Evolutionary conservation across 2,797 vertebrate species (phyloP), one percentile per base, ranked within the genome.

Genomic region (Gambelia wislizenii): DNA sequence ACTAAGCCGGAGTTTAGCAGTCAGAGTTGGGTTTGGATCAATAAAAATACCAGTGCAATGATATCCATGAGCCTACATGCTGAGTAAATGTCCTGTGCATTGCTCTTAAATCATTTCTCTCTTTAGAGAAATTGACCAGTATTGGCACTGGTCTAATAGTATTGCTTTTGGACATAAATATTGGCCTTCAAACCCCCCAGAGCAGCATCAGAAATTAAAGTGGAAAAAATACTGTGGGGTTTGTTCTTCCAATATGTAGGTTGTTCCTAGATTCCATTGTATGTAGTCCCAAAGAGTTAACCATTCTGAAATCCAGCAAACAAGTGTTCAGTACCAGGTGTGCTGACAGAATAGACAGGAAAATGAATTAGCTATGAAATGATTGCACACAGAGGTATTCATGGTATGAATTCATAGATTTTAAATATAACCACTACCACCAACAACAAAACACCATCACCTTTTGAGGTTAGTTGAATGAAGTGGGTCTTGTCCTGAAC

Each of bases 331-430:
- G 89, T 30, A 47, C 7, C 33, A 20, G 82, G 69, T 72, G 70
- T 85, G 1, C 6, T 87, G 84, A 52, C 61, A 89, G 85, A 76
- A 47, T 33, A 36, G 86, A 83, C 86, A 72, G 72, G 67, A 91
- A 92, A 91, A 84, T 85, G 39, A 39, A 83, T 49, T 83, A 16
- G 77, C 91, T n/a, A 67, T 80, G 84, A 90, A 88, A 91, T 91
- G 0, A 77, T 93, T 88, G 92, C 72, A 54, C 30, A 14, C 47
- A 18, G 77, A 81, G 36, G 74, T 79, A 30, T 14, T 2, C 39
- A 84, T 81, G 81, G 87, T 85, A 84, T 1, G 86, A 80, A 91
- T 61, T 91, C 30, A 10, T 6, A 80, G 64, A 59, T 84, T 89
- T 89, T n/a, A 42, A 42, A 89, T 16, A 87, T n/a, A n/a, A n/a